Evolutionary conservation across 2,888 invertebrate species (phyloP).

Genomic region (Lycocerus yunnanus): DNA sequence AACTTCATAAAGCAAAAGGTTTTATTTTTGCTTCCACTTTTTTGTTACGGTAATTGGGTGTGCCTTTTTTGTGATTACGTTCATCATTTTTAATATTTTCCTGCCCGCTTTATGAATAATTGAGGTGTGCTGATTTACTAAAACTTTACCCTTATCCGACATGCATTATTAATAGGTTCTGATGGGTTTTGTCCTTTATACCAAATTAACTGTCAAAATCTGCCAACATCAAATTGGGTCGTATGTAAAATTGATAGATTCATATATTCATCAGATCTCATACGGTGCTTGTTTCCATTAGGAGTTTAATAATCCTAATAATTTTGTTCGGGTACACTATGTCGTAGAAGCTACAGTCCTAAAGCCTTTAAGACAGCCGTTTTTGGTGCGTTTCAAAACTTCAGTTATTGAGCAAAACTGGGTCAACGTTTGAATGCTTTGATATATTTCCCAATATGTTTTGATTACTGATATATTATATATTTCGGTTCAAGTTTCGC

Average conservation of each 20-base stretch:
- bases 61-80: background rate
- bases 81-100: background rate
- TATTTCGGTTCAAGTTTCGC: too few species aligned
- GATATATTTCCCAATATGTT: too few species aligned
- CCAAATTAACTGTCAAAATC: background rate
- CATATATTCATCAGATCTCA: background rate
- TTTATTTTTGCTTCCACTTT: background rate
- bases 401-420: background rate
- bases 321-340: too few species aligned
- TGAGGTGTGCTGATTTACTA: background rate
- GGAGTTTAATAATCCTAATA: background rate
- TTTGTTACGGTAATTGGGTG: background rate
- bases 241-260: background rate
- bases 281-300: background rate
- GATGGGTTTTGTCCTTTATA: background rate
- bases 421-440: too few species aligned
- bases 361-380: too few species aligned
- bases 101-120: background rate
- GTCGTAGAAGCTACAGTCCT: too few species aligned
- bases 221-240: background rate
- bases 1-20: background rate
- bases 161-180: background rate
- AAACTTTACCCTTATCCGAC: background rate
- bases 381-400: background rate
- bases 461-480: too few species aligned